Base-by-base conservation (phyloP, 2,888 invertebrate genomes). In the Limenitis camilla region DNA sequence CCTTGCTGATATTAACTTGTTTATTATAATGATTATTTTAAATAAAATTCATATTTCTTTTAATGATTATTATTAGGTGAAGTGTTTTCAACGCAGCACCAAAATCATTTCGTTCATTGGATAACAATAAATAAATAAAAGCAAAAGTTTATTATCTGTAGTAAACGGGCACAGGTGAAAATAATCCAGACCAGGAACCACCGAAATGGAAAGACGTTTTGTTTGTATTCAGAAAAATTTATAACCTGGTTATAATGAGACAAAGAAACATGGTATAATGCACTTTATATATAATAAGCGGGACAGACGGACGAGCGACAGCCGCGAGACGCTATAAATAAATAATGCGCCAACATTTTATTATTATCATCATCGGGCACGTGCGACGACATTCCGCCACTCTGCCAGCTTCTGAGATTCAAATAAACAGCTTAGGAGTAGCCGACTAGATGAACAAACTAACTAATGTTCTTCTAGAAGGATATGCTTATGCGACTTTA, bases 341-440 rank as follows among this genome's bases (percentile, higher is more conserved):
- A 85, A 83, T 85, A 84, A 86, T 85, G 84, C 85, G 84, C 83
- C 81, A 85, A 82, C 83, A 85, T 86, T 83, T 85, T 85, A 85
- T 86, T 86, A 85, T 87, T 84, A 85, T 87, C 83, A 70, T 69
- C 61, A 83, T 72, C 72, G 69, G 77, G 82, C 86, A 84, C 85
- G 85, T 85, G 86, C 78, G 79, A 72, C 67, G 76, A 80, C 84
- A 85, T 84, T 82, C 85, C 81, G 60, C 71, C 66, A 74, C 73
- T 72, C 78, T 78, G 78, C 72, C 78, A 73, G 73, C 78, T 64
- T 63, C 56, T 49, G 52, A 55, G 58, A 60, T 60, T 55, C 56
- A 52, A 60, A 59, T 60, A 58, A 58, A 55, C 57, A 46, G 43
- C 53, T 49, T 33, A 42, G 36, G 44, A 53, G 50, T 33, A 40